Conservation (phyloP, 2,888 invertebrate species). For the Julus scandinavius region DNA sequence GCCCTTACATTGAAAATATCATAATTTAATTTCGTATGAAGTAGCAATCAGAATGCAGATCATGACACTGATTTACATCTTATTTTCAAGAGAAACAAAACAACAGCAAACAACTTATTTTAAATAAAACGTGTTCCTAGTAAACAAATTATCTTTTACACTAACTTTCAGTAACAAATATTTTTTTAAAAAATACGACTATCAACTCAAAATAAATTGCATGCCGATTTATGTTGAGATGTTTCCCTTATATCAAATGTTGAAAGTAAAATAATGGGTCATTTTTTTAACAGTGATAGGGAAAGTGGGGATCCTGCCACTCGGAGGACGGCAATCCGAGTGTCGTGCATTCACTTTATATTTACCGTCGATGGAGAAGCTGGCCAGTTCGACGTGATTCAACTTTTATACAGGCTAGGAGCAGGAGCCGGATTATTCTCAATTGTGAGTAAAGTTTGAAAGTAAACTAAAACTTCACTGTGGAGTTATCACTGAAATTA, state of each 20-base stretch:
- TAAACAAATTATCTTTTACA: too few relatives aligned
- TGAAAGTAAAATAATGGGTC: not conserved
- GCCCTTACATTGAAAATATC: not conserved
- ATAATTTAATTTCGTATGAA: not conserved
- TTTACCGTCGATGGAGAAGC: slow-evolving; percentile 25
- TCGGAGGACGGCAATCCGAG: not conserved
- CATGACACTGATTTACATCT: too few relatives aligned
- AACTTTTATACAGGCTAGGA: slow-evolving; percentile 17
- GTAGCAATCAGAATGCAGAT: not conserved
- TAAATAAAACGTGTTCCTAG: too few relatives aligned
- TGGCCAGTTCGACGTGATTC: not conserved
- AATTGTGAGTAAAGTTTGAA: not conserved
- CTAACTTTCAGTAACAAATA: too few relatives aligned
- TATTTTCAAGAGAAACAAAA: too few relatives aligned
- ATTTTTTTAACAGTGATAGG: not conserved
- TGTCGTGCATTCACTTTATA: not conserved
- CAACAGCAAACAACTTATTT: too few relatives aligned
- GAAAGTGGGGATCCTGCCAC: slow-evolving; percentile 26
- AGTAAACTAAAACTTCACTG: not conserved
- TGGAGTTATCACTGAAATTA: not conserved
- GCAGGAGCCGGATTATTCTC: not conserved
- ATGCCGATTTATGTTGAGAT: not conserved
- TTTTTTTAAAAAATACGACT: too few relatives aligned
- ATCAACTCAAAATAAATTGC: too few relatives aligned
- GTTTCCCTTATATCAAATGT: not conserved